phyloP scores from a whole-genome alignment of 2,797 vertebrate genomes.

The Lycodopsis pacificus region DNA sequence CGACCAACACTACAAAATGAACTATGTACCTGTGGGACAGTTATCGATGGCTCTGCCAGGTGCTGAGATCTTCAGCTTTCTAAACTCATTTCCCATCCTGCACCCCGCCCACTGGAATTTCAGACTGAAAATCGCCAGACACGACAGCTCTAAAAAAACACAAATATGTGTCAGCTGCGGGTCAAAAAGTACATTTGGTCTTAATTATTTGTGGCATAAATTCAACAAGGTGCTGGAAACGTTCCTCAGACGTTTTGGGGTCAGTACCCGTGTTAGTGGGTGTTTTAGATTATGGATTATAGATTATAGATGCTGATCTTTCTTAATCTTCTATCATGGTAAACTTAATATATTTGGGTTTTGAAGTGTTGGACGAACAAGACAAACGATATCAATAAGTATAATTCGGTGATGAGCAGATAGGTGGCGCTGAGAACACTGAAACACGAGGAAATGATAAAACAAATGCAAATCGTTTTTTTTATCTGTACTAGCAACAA shows the following conservation, averaged over 20 bases:
- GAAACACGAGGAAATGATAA: not conserved
- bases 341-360: not conserved
- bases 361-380: not conserved
- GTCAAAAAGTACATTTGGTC: slow-evolving; percentile 12
- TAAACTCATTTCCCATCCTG: slow-evolving; percentile 13
- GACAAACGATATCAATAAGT: not conserved
- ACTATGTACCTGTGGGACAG: slow-evolving; percentile 38
- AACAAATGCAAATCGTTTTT: not conserved
- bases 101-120: slow-evolving; percentile 55
- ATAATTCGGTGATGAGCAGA: not conserved
- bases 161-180: slow-evolving; percentile 11
- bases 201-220: not conserved
- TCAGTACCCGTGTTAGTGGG: not conserved
- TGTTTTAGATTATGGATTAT: no score
- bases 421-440: not conserved
- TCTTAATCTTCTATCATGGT: not conserved
- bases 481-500: not conserved
- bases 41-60: slow-evolving; percentile 43
- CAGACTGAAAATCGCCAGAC: slow-evolving; percentile 19
- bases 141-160: slow-evolving; percentile 14
- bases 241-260: not conserved
- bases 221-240: not conserved
- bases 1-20: slow-evolving; percentile 19
- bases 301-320: not conserved
- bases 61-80: slow-evolving; percentile 48